A percentile compares a stretch with the other conserved stretches of the same genome.
Conservation (phyloP, 2,113 vertebrate genomes). For the Zosterops pallidus region DNA sequence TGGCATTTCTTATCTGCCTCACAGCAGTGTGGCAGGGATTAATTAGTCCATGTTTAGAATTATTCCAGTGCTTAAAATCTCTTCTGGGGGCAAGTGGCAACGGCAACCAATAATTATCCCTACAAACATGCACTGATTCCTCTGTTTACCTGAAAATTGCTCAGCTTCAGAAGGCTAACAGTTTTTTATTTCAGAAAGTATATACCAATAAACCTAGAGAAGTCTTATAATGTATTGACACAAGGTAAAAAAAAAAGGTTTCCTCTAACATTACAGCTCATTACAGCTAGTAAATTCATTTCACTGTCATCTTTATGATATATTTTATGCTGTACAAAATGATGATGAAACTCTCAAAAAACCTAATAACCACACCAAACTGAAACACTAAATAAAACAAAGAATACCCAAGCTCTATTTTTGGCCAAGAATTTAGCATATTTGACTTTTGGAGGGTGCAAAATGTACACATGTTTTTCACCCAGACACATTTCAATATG, state of each 20-base stretch:
- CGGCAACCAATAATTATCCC: neutral
- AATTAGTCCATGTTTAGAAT: constrained; percentile 14
- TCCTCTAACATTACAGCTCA: neutral
- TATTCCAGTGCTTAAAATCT: neutral
- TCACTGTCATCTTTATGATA: neutral
- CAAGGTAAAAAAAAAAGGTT: neutral
- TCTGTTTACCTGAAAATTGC: neutral
- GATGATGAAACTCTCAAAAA: neutral
- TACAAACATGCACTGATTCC: neutral
- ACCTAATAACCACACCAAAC: neutral
- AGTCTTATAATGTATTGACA: neutral
- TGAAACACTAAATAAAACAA: neutral
- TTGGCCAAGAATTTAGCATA: neutral
- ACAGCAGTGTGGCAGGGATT: neutral
- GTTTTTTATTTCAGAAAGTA: neutral
- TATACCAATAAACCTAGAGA: neutral
- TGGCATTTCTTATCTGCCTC: neutral
- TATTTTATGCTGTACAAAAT: neutral
- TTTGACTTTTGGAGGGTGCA: neutral
- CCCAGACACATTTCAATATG: neutral
- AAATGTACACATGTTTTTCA: neutral
- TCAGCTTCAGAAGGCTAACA: neutral
- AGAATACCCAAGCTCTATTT: neutral
- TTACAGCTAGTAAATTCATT: neutral
- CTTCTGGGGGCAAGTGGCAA: neutral